Evolutionary conservation across 2,888 invertebrate species (phyloP).

Genomic region (Nudaria mundana): DNA sequence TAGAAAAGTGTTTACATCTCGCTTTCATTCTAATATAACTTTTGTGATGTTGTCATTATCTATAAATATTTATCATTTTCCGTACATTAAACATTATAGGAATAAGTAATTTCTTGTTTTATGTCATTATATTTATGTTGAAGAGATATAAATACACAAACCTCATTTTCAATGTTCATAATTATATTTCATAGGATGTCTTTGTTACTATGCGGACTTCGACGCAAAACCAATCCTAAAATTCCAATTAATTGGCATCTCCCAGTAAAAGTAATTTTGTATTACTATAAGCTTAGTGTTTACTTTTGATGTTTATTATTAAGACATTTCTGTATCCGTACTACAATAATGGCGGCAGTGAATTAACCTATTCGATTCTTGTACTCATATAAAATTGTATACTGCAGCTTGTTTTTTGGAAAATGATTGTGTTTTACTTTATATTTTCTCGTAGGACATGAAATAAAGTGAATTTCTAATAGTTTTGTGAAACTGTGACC

Average conservation of each 20-base stretch:
- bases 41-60: conserved; percentile 80
- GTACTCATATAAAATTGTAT: conserved; percentile 49
- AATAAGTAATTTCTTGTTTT: conserved; percentile 25
- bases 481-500: conserved; percentile 74
- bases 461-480: conserved; percentile 60
- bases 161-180: conserved; percentile 68
- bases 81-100: conserved; percentile 19
- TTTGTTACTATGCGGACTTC: conserved; percentile 66
- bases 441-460: conserved; percentile 63
- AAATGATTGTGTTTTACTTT: conserved; percentile 54
- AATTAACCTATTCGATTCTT: conserved; percentile 75
- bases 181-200: conserved; percentile 55
- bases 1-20: conserved; percentile 88
- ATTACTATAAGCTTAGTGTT: conserved; percentile 62
- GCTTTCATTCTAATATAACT: conserved; percentile 80
- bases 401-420: conserved; percentile 35
- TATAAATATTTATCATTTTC: conserved; percentile 54
- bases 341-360: conserved; percentile 80
- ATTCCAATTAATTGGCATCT: conserved; percentile 23
- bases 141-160: conserved; percentile 59
- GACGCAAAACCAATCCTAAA: conserved; percentile 25
- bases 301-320: conserved; percentile 75
- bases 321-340: conserved; percentile 77
- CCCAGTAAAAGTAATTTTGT: no score
- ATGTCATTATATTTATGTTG: conserved; percentile 40